These are phyloP conservation scores for Prunella himalayana DNA, from an alignment of 2,113 vertebrate species.

Conservation along the genomic window DNA sequence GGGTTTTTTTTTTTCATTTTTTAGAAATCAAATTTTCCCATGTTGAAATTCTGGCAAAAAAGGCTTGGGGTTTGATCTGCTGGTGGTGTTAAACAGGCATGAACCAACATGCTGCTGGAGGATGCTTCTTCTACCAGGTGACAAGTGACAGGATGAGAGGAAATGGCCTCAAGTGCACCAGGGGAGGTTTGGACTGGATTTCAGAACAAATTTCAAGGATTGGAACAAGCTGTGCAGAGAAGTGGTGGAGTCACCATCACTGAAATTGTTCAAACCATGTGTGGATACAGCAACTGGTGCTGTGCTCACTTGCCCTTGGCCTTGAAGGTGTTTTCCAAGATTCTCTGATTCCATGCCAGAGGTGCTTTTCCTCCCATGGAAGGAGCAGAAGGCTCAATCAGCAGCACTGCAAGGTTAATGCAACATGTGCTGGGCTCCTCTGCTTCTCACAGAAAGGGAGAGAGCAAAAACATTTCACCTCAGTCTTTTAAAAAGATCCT, in stretches of 20 bases:
- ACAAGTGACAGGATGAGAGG: background rate
- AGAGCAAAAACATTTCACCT: background rate
- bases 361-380: background rate
- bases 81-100: background rate
- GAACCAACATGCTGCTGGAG: background rate
- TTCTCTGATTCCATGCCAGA: background rate
- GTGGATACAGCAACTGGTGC: background rate
- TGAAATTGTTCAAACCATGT: background rate
- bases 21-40: background rate
- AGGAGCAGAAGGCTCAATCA: background rate
- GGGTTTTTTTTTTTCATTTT: background rate
- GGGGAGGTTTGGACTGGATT: background rate
- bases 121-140: background rate
- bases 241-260: background rate
- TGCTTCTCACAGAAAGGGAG: background rate
- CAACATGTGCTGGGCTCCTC: background rate
- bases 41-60: background rate
- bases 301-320: background rate
- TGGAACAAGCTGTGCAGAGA: background rate
- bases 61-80: accelerated
- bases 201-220: background rate
- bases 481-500: background rate
- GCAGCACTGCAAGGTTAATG: background rate
- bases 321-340: background rate
- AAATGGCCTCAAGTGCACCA: background rate